A percentile compares a stretch with the other conserved stretches of the same genome.
These are phyloP conservation scores for Dendrocopos noguchii DNA, from an alignment of 2,113 vertebrate genomes.

Conservation along the genomic window DNA sequence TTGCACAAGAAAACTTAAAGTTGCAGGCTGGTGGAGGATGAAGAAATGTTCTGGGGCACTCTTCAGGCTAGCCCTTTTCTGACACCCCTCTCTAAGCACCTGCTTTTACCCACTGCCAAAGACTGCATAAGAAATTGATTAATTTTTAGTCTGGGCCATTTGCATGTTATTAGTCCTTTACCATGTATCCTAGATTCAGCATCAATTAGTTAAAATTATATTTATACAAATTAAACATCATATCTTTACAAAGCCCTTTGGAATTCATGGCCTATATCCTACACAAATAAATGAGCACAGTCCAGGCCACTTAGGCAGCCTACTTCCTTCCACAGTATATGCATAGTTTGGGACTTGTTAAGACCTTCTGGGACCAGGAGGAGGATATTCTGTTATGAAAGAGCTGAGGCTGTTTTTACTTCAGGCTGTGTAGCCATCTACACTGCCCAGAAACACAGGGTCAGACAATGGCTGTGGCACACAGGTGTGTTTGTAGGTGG, in stretches of 20 bases:
- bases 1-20: not conserved
- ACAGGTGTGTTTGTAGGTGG: not conserved
- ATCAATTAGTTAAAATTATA: not conserved
- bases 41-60: not conserved
- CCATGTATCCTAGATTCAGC: not conserved
- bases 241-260: not conserved
- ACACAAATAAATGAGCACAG: not conserved
- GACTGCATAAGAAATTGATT: not conserved
- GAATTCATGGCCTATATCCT: not conserved
- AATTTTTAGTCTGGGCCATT: not conserved
- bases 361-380: not conserved
- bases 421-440: not conserved
- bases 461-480: not conserved
- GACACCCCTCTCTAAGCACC: not conserved
- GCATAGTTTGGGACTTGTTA: not conserved
- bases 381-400: not conserved
- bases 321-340: not conserved
- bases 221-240: not conserved
- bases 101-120: not conserved
- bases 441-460: not conserved
- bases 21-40: not conserved
- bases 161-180: not conserved
- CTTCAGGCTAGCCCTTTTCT: not conserved
- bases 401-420: not conserved
- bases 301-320: not conserved